These are phyloP conservation scores for Ovis canadensis DNA, from an alignment of 2,113 vertebrate genomes.

Conservation along the genomic window DNA sequence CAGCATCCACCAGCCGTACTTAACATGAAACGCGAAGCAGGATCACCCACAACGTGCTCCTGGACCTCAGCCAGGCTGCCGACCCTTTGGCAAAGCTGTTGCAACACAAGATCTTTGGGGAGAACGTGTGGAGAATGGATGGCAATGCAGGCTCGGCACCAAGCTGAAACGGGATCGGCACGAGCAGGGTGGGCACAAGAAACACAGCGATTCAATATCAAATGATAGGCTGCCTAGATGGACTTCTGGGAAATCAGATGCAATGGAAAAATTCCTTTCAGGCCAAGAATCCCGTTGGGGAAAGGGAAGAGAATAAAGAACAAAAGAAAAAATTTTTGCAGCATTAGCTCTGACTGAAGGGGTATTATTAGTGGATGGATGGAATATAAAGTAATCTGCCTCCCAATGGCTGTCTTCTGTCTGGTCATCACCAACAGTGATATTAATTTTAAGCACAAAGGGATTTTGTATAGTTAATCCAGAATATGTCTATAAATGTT, in stretches of 20 bases:
- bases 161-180: slow-evolving; percentile 30
- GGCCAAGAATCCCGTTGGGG: neutral
- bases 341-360: neutral
- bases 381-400: neutral
- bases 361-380: neutral
- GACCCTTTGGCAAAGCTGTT: slow-evolving; percentile 18
- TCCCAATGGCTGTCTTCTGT: neutral
- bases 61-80: slow-evolving; percentile 59
- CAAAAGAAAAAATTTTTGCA: neutral
- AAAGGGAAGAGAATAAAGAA: neutral
- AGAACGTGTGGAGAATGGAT: slow-evolving; percentile 48
- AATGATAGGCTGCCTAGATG: slow-evolving; percentile 14
- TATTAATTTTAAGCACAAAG: neutral
- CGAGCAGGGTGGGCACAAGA: slow-evolving; percentile 56
- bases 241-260: slow-evolving; percentile 50
- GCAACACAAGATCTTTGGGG: slow-evolving; percentile 24
- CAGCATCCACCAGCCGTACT: neutral
- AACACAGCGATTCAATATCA: slow-evolving; percentile 35
- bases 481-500: neutral
- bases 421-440: neutral
- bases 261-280: slow-evolving; percentile 29
- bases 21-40: neutral
- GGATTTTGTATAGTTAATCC: neutral
- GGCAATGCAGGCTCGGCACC: neutral
- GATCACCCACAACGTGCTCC: slow-evolving; percentile 35